A percentile compares a stretch with the other conserved stretches of the same genome.
Conservation (phyloP, 2,113 vertebrate genomes). For the Chaetodon trifascialis region DNA sequence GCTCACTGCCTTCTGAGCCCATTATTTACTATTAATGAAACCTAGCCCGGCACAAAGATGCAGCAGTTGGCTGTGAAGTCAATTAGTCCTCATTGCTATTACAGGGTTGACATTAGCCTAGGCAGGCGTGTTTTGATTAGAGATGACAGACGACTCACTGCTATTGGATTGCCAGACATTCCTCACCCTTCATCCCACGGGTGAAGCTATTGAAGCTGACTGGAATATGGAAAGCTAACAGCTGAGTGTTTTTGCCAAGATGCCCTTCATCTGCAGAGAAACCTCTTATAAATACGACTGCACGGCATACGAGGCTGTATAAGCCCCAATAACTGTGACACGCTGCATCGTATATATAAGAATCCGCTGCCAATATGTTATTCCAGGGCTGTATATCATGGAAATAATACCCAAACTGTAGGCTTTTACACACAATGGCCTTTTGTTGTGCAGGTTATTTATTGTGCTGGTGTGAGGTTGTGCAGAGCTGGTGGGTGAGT, state of each 20-base stretch:
- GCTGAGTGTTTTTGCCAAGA: slow-evolving; percentile 76
- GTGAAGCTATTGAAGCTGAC: slow-evolving; percentile 81
- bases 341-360: slow-evolving; percentile 61
- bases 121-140: slow-evolving; percentile 81
- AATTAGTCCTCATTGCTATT: slow-evolving; percentile 82
- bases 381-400: slow-evolving; percentile 74
- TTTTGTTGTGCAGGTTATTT: slow-evolving; percentile 83
- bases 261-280: slow-evolving; percentile 74
- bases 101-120: slow-evolving; percentile 82
- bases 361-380: slow-evolving; percentile 70
- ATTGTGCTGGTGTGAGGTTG: slow-evolving; percentile 79
- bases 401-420: slow-evolving; percentile 77
- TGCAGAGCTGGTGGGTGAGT: slow-evolving; percentile 74
- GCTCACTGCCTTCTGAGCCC: slow-evolving; percentile 32
- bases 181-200: slow-evolving; percentile 79
- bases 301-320: slow-evolving; percentile 48
- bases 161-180: slow-evolving; percentile 80
- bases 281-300: slow-evolving; percentile 65
- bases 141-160: slow-evolving; percentile 81
- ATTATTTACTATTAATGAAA: slow-evolving; percentile 71
- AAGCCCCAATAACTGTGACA: slow-evolving; percentile 66
- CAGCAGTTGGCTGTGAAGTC: slow-evolving; percentile 79
- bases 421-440: slow-evolving; percentile 81
- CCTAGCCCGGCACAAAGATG: slow-evolving; percentile 68
- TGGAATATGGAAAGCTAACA: slow-evolving; percentile 79